Percentiles rank a stretch among this genome's conserved stretches.
Conservation (phyloP, 2,113 vertebrate species). For the Thomomys bottae region DNA sequence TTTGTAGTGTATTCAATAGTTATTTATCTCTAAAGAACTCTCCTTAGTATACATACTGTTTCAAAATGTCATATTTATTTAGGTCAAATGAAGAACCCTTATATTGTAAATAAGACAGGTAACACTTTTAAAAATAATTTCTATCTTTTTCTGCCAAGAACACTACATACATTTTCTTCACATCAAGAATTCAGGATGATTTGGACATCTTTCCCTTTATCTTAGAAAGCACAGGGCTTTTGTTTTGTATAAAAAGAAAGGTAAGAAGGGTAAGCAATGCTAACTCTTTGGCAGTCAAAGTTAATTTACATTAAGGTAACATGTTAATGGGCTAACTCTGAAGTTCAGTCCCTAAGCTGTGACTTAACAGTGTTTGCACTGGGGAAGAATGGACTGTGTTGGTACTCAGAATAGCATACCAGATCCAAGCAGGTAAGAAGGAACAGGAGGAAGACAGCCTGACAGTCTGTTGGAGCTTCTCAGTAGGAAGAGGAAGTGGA, state of each 20-base stretch:
- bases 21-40: conserved; percentile 40
- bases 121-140: conserved; percentile 23
- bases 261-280: background rate
- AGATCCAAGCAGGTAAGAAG: background rate
- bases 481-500: background rate
- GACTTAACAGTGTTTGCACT: background rate
- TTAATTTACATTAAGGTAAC: background rate
- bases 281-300: background rate
- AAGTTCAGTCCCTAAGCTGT: background rate
- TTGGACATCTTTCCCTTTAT: background rate
- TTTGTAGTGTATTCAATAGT: background rate
- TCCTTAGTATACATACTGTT: conserved; percentile 24
- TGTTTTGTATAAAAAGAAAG: conserved; percentile 10
- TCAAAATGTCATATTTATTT: conserved; percentile 65
- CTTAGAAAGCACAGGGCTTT: conserved; percentile 27
- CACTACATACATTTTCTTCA: conserved; percentile 6
- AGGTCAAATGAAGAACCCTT: conserved; percentile 40
- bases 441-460: background rate
- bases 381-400: accelerated
- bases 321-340: background rate
- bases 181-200: background rate
- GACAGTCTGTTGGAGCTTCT: background rate
- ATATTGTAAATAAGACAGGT: conserved; percentile 23
- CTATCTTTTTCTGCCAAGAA: conserved; percentile 15
- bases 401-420: background rate